Evolutionary conservation across 1,140 invertebrate species (phyloP).

Genomic region (Nautilus pompilius): DNA sequence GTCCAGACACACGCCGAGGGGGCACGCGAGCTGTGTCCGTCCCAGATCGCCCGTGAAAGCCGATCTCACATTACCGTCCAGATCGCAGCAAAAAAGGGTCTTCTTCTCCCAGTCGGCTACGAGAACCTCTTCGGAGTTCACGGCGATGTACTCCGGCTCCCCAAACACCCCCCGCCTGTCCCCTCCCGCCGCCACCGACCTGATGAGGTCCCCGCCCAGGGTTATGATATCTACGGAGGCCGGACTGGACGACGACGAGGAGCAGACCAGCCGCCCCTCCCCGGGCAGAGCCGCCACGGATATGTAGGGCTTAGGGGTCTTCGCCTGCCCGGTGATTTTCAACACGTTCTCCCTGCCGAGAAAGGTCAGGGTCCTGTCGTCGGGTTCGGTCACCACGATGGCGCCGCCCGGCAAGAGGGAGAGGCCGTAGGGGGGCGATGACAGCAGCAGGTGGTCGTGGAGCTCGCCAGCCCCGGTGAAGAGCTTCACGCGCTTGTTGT

Average conservation of each 20-base stretch:
- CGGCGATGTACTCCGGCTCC: background rate
- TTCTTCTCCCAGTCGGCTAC: constrained; percentile 2
- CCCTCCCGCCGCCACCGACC: background rate
- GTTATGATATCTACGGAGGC: background rate
- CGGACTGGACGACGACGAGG: background rate
- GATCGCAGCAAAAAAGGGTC: background rate
- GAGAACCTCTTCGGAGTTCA: background rate
- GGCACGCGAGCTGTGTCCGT: background rate
- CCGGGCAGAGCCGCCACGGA: too few species aligned
- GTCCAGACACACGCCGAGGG: background rate
- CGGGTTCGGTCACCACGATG: too few species aligned
- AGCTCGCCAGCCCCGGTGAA: too few species aligned
- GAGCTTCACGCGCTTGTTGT: too few species aligned
- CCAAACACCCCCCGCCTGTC: background rate
- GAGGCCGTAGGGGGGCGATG: too few species aligned
- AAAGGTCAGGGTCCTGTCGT: too few species aligned
- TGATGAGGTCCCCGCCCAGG: background rate
- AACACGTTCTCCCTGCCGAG: too few species aligned
- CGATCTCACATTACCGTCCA: background rate
- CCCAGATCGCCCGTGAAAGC: background rate
- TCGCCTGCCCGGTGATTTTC: too few species aligned
- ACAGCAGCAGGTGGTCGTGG: too few species aligned
- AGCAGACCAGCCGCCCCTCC: too few species aligned
- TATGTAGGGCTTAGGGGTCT: too few species aligned
- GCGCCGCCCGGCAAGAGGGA: too few species aligned